phyloP scores from a whole-genome alignment of 2,888 invertebrate genomes.

The Calliscelio sp. region DNA sequence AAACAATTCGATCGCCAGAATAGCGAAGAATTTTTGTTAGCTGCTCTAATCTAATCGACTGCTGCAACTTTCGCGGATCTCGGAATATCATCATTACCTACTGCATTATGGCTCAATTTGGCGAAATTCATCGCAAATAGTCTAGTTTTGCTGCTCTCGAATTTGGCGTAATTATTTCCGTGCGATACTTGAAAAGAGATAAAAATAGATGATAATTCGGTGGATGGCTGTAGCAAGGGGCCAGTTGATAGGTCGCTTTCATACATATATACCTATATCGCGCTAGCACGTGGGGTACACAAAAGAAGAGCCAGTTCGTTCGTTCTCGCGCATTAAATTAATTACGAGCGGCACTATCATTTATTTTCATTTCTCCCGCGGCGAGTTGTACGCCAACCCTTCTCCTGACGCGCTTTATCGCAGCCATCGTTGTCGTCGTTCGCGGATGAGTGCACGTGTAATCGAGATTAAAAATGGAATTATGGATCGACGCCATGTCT shows the following conservation, averaged over 20 bases:
- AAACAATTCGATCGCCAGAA: too few species aligned
- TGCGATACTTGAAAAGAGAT: slow-evolving; percentile 1
- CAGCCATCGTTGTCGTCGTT: slow-evolving; percentile 58
- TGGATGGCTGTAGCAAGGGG: neutral
- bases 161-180: slow-evolving; percentile 10
- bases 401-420: slow-evolving; percentile 64
- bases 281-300: slow-evolving; percentile 36
- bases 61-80: too few species aligned
- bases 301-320: slow-evolving; percentile 54
- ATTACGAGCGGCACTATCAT: slow-evolving; percentile 84
- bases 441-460: slow-evolving; percentile 60
- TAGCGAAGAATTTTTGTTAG: too few species aligned
- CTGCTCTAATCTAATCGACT: too few species aligned
- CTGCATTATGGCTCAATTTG: neutral
- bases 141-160: slow-evolving; percentile 13
- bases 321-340: slow-evolving; percentile 68
- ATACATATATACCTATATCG: slow-evolving; percentile 32
- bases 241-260: slow-evolving; percentile 39
- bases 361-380: slow-evolving; percentile 85
- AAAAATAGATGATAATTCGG: slow-evolving; percentile 48
- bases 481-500: slow-evolving; percentile 61
- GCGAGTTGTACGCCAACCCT: slow-evolving; percentile 76
- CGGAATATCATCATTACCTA: neutral
- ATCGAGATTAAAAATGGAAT: slow-evolving; percentile 70
- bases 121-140: slow-evolving; percentile 15